Evolutionary conservation across 2,888 invertebrate species (phyloP).

Genomic region (Hipparchia semele): DNA sequence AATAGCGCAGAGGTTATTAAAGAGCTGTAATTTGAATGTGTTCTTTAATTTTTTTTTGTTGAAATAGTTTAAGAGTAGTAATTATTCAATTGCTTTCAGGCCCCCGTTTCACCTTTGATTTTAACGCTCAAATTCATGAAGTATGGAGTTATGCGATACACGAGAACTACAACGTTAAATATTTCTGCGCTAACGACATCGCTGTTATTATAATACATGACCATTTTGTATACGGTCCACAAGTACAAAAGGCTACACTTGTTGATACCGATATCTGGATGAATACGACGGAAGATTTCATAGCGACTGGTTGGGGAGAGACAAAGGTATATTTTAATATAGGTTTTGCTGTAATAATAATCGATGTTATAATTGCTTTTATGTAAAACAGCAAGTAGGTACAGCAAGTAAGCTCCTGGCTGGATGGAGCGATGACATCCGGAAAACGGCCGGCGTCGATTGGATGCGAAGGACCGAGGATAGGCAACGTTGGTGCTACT

Average conservation of each 20-base stretch:
- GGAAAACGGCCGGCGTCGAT: no score
- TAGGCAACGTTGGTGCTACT: no score
- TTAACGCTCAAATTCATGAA: slow-evolving; percentile 39
- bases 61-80: no score
- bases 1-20: no score
- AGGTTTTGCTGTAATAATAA: not conserved
- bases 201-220: slow-evolving; percentile 49
- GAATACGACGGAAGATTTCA: slow-evolving; percentile 48
- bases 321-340: slow-evolving; percentile 42
- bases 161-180: slow-evolving; percentile 45
- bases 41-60: no score
- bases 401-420: no score
- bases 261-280: slow-evolving; percentile 46
- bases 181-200: slow-evolving; percentile 49
- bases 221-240: slow-evolving; percentile 41
- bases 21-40: no score
- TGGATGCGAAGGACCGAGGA: no score
- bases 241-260: slow-evolving; percentile 45
- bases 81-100: slow-evolving; percentile 42
- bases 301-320: slow-evolving; percentile 56
- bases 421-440: no score
- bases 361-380: no score
- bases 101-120: slow-evolving; percentile 46
- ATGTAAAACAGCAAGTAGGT: no score
- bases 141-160: slow-evolving; percentile 50